These are phyloP conservation scores for Brachynemurus nebulosus DNA, from an alignment of 2,888 invertebrate species.

Conservation along the genomic window DNA sequence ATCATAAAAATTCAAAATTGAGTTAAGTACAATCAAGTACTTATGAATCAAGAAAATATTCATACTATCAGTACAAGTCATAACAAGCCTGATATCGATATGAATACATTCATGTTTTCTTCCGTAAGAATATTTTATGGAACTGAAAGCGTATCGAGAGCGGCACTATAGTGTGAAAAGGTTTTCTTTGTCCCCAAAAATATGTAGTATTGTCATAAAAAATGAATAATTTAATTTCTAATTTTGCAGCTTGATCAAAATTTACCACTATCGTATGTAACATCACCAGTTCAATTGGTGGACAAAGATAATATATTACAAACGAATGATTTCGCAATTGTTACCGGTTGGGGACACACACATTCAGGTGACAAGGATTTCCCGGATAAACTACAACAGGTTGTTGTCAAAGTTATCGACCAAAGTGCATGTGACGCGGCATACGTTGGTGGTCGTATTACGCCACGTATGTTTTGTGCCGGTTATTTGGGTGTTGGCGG, in stretches of 20 bases:
- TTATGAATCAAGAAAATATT: no score
- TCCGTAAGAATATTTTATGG: no score
- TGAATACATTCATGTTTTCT: no score
- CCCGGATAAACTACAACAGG: neutral
- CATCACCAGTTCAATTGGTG: neutral
- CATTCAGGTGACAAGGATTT: neutral
- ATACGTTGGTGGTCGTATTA: neutral
- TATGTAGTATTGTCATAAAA: no score
- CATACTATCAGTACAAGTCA: no score
- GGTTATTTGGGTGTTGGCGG: neutral
- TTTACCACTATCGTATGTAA: neutral
- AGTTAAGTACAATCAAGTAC: no score
- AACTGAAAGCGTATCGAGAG: no score
- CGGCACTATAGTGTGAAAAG: no score
- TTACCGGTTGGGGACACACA: neutral
- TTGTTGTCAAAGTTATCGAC: neutral
- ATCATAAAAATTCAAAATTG: no score
- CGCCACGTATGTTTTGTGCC: neutral
- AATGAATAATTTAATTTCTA: neutral
- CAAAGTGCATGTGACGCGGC: neutral
- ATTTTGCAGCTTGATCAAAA: neutral
- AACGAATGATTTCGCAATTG: neutral
- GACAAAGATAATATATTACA: neutral
- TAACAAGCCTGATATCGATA: no score
- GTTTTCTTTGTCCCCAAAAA: no score